phyloP scores from a whole-genome alignment of 2,888 invertebrate species.

The Callosobruchus maculatus region DNA sequence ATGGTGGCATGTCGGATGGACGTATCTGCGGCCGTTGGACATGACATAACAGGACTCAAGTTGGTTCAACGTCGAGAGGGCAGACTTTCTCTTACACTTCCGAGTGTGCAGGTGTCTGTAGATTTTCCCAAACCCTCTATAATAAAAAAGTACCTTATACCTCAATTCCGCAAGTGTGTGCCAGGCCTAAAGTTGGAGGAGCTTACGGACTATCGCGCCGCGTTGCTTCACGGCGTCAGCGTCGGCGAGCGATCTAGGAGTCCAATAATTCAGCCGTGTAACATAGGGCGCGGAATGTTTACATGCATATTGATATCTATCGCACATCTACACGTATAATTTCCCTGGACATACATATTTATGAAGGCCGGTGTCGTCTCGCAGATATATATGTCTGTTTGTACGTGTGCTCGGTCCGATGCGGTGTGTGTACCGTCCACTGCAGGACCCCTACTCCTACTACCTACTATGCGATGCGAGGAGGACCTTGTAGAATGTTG shows the following conservation, averaged over 20 bases:
- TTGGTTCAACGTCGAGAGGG: too few species aligned
- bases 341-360: slow-evolving; percentile 47
- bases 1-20: too few species aligned
- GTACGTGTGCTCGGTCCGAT: neutral
- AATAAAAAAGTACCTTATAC: too few species aligned
- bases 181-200: neutral
- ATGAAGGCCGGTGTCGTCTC: slow-evolving; percentile 35
- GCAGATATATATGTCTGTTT: neutral
- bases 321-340: slow-evolving; percentile 49
- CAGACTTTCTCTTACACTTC: too few species aligned
- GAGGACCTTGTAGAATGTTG: neutral
- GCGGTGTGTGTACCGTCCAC: neutral
- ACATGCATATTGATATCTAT: slow-evolving; percentile 52
- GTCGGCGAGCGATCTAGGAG: slow-evolving; percentile 29
- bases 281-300: slow-evolving; percentile 49
- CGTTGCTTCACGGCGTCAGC: neutral
- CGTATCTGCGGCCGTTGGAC: too few species aligned
- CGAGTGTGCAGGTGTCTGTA: too few species aligned
- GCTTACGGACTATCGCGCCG: neutral
- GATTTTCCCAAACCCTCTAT: too few species aligned
- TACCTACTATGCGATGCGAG: neutral
- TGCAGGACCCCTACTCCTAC: neutral
- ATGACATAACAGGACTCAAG: too few species aligned
- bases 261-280: slow-evolving; percentile 42
- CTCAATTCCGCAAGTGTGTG: too few species aligned